These are phyloP conservation scores for Noctilio leporinus DNA, from an alignment of 2,113 vertebrate species.

Conservation along the genomic window DNA sequence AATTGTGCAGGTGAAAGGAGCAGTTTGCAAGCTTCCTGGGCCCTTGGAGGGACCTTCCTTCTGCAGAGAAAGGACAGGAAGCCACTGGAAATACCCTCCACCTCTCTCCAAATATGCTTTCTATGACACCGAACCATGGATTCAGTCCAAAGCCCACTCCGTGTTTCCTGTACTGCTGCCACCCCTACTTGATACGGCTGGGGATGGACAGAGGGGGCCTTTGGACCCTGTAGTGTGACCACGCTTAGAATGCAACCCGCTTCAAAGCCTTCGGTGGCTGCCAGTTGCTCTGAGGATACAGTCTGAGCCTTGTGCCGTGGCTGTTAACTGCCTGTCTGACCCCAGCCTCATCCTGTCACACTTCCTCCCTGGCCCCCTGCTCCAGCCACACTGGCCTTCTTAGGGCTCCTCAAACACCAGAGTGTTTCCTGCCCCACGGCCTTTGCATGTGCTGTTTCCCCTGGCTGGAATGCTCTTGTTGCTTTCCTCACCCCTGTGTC, in stretches of 20 bases:
- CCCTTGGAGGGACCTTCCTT: neutral
- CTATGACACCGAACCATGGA: neutral
- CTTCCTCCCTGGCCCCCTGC: neutral
- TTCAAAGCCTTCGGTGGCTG: neutral
- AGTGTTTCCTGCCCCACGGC: neutral
- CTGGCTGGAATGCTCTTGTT: neutral
- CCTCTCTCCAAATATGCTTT: neutral
- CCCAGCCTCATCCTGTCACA: fast-evolving
- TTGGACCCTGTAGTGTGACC: neutral
- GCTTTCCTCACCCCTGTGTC: too few species aligned
- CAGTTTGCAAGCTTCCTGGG: neutral
- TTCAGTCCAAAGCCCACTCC: neutral
- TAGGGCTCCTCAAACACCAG: neutral
- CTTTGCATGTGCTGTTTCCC: neutral
- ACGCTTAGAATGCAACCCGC: too few species aligned
- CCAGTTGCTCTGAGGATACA: neutral
- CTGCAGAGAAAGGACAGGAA: neutral
- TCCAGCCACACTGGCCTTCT: neutral
- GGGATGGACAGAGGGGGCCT: neutral
- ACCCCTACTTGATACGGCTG: neutral
- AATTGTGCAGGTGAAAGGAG: neutral
- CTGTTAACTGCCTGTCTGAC: fast-evolving
- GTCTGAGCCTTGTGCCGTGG: neutral
- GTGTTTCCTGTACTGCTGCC: neutral
- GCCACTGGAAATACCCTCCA: neutral